Percentiles rank a stretch among this genome's conserved stretches.
Evolutionary conservation across 2,797 vertebrate species (phyloP).

Genomic region (Etheostoma nigrum): DNA sequence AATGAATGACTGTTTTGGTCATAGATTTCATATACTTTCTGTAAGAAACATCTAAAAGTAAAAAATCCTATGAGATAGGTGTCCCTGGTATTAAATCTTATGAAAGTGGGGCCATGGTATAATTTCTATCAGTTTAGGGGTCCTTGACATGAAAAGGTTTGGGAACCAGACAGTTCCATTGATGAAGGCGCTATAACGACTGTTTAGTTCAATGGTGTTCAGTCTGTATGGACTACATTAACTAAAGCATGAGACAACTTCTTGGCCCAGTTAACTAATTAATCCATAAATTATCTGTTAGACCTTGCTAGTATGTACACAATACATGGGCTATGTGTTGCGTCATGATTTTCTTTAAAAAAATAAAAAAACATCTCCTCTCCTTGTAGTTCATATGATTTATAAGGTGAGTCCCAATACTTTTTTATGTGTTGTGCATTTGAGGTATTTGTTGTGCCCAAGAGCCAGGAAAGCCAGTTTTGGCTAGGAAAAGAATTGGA

Average conservation of each 20-base stretch:
- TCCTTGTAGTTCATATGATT: background rate
- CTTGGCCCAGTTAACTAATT: too few relatives aligned
- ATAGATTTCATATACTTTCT: too few relatives aligned
- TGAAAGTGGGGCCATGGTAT: too few relatives aligned
- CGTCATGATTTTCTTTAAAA: background rate
- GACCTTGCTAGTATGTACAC: background rate
- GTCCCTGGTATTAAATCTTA: too few relatives aligned
- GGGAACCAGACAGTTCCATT: too few relatives aligned
- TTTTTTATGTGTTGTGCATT: background rate
- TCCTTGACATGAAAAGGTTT: too few relatives aligned
- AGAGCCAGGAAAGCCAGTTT: background rate
- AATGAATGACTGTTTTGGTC: too few relatives aligned
- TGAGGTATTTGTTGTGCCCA: background rate
- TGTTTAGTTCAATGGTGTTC: background rate
- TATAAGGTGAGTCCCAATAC: background rate
- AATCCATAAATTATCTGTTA: background rate
- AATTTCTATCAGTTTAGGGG: too few relatives aligned
- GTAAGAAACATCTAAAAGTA: too few relatives aligned
- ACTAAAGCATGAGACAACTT: background rate
- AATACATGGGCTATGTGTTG: background rate
- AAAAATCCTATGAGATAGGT: too few relatives aligned
- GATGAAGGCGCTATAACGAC: background rate
- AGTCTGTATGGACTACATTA: background rate
- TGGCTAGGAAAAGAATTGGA: background rate
- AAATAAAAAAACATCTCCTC: background rate